These are phyloP conservation scores for Drosophila melanogaster DNA, from an alignment of 1,140 invertebrate genomes.

Conservation along the genomic window Release_6_plus_ISO1_MT NT_033777.3:23298001-23298500, in stretches of 20 bases:
- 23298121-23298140: constrained; percentile 34
- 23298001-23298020: constrained; percentile 13
- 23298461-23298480: constrained; percentile 80
- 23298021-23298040: background rate
- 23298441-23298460: constrained; percentile 68
- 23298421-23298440: constrained; percentile 75
- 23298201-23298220: constrained; percentile 1
- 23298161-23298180: background rate
- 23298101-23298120: constrained; percentile 9
- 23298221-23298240: constrained; percentile 38
- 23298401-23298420: constrained; percentile 79
- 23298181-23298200: too few species aligned
- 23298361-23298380: constrained; percentile 76
- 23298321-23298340: constrained; percentile 16
- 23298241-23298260: constrained; percentile 64
- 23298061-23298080: constrained; percentile 58
- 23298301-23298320: constrained; percentile 49
- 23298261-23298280: constrained; percentile 85
- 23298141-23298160: constrained; percentile 42
- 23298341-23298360: constrained; percentile 25
- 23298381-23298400: constrained; percentile 81
- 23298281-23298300: constrained; percentile 80
- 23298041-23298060: constrained; percentile 69
- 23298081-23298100: constrained; percentile 71
- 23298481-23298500: constrained; percentile 48